Evolutionary conservation across 2,113 vertebrate species (phyloP).

Genomic region (Calyptomena viridis): DNA sequence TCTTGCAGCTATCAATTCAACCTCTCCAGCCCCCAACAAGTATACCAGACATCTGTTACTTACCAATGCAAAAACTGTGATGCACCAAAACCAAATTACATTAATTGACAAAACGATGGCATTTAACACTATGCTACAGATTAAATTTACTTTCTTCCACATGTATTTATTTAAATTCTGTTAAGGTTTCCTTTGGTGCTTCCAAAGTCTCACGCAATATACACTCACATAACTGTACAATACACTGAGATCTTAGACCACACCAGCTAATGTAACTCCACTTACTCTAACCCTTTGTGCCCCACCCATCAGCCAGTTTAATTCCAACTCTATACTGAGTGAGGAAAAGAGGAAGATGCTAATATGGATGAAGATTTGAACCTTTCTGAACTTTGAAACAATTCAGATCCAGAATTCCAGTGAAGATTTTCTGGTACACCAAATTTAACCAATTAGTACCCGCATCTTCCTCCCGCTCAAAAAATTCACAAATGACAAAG

Average conservation of each 20-base stretch:
- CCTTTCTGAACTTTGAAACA: background rate
- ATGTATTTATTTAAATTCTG: background rate
- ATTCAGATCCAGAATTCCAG: background rate
- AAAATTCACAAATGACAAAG: slow-evolving; percentile 29
- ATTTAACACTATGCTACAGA: background rate
- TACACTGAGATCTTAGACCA: background rate
- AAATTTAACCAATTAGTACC: background rate
- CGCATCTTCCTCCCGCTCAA: background rate
- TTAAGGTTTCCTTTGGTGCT: background rate
- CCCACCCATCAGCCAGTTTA: background rate
- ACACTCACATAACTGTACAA: background rate
- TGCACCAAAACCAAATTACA: background rate
- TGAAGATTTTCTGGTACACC: background rate
- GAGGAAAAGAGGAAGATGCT: background rate
- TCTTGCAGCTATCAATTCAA: background rate
- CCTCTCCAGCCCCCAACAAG: background rate
- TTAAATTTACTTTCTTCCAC: background rate
- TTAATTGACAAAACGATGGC: background rate
- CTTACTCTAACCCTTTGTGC: background rate
- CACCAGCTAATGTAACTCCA: background rate
- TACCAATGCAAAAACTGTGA: background rate
- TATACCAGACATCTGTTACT: background rate
- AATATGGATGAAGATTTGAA: background rate
- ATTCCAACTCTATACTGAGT: background rate
- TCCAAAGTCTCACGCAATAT: background rate